Base-by-base conservation (phyloP, 37 sponge, comb jelly and placozoan genomes). In the Chondrilla cf. caribensis region DNA sequence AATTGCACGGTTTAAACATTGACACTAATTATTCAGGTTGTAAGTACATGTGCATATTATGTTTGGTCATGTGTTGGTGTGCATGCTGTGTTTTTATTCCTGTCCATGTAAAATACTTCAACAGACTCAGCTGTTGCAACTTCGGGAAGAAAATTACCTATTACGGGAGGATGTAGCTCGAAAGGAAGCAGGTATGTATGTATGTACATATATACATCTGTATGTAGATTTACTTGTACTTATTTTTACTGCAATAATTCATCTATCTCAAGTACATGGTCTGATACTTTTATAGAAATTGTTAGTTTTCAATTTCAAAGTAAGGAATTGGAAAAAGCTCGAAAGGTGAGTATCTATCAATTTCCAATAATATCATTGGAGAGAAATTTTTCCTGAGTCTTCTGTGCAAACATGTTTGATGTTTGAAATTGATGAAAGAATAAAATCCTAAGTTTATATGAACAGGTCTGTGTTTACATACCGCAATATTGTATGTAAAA, bases 71-170 rank as follows among this genome's bases (percentile, higher is more conserved):
- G n/a, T n/a, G n/a, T n/a, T n/a, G n/a, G n/a, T n/a, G n/a, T n/a
- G n/a, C n/a, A n/a, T n/a, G n/a, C n/a, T n/a, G n/a, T n/a, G n/a
- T n/a, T n/a, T n/a, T n/a, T n/a, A n/a, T n/a, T n/a, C n/a, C n/a
- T n/a, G n/a, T n/a, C n/a, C n/a, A n/a, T n/a, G n/a, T n/a, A n/a
- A n/a, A n/a, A n/a, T n/a, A n/a, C n/a, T n/a, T n/a, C n/a, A n/a
- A n/a, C n/a, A n/a, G 94, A 78, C 73, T 0, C 94, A 93, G 79
- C 79, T 90, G 41, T 85, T 93, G 9, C 84, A 89, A 32, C 80
- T 93, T 36, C 54, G 89, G 39, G 89, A 90, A 28, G 67, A 87
- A 33, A 93, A 93, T 66, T 93, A 93, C 78, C 72, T 76, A 25
- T 54, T 89, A 60, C 83, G 89, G 42, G 94, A 93, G 38, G 66